Evolutionary conservation across 2,888 invertebrate genomes (phyloP), one percentile per base, ranked within the genome.

Genomic region (Sphaeridia pumilis): DNA sequence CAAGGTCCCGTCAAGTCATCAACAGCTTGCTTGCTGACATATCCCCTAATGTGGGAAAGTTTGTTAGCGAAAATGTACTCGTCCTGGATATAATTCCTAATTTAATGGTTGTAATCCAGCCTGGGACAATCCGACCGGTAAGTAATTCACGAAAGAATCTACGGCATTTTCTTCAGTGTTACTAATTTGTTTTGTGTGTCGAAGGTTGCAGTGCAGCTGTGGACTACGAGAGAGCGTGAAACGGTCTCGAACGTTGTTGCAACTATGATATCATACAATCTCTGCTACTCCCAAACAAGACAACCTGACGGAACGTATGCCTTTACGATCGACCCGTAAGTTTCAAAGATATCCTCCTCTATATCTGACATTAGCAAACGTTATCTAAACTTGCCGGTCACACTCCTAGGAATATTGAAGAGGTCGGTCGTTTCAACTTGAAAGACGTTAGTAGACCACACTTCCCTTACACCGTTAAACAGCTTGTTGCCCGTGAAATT

Each of bases 261-360:
- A 60, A 77, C 85, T 0, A 87, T 95, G 89, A 80, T 90, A 46
- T 85, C 88, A 68, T 87, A 89, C 71, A 92, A 89, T 56, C 73
- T 95, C 58, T 81, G 80, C 49, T 92, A 87, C 70, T 74, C 79
- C 1, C 94, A 94, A 70, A 44, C 83, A 86, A 56, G 80, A 84
- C 49, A 76, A 76, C 70, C 73, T 0, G 89, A 92, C 59, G 92
- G 90, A 2, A 78, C 78, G 26, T 90, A 87, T 70, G 75, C 77
- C 22, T 84, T 76, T 67, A 68, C 60, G 71, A 70, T 85, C 35
- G 88, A 90, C 66, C 93, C 92, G 55, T 78, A 68, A 70, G 76
- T 45, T 36, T 44, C n/a, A n/a, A n/a, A n/a, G n/a, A n/a, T n/a
- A 3, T 36, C 17, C 25, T 31, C 14, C 44, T 14, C 7, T 31